phyloP scores from a whole-genome alignment of 2,113 vertebrate species.

The Mugil cephalus region DNA sequence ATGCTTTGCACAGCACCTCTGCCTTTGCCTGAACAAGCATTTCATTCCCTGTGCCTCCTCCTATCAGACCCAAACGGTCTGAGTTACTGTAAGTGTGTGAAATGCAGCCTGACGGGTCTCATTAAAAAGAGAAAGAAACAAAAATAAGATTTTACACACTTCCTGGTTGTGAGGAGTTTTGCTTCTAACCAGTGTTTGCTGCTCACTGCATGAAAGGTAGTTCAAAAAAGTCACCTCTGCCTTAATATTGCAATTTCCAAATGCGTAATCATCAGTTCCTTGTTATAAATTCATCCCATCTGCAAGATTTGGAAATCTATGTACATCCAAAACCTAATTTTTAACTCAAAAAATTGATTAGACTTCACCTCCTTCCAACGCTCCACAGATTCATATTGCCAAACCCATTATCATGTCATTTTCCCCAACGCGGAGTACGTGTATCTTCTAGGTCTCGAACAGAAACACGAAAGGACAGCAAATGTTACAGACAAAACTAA shows the following conservation, averaged over 20 bases:
- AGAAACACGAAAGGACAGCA: constrained; percentile 5
- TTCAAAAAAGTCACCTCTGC: constrained; percentile 13
- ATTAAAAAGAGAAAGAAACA: no score
- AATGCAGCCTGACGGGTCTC: constrained; percentile 49
- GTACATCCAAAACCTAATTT: no score
- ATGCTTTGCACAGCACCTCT: constrained; percentile 8
- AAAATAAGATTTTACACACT: constrained; percentile 26
- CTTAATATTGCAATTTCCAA: constrained; percentile 1
- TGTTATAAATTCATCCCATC: not conserved
- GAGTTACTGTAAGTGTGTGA: constrained; percentile 30
- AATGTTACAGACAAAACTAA: constrained; percentile 6
- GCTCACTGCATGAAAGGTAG: constrained; percentile 7
- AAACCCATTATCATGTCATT: not conserved
- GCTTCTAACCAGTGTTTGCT: constrained; percentile 18
- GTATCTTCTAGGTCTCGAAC: constrained; percentile 2
- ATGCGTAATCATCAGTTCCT: not conserved
- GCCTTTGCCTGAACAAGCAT: constrained; percentile 28
- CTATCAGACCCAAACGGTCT: constrained; percentile 13
- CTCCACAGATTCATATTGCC: not conserved
- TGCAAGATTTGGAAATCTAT: not conserved
- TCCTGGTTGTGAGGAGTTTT: no score
- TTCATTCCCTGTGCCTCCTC: constrained; percentile 27
- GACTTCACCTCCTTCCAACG: no score
- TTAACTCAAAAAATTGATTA: no score
- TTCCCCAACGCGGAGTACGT: not conserved